phyloP scores from a whole-genome alignment of 23 tunicate genomes.

The Trididemnum miniatum region DNA sequence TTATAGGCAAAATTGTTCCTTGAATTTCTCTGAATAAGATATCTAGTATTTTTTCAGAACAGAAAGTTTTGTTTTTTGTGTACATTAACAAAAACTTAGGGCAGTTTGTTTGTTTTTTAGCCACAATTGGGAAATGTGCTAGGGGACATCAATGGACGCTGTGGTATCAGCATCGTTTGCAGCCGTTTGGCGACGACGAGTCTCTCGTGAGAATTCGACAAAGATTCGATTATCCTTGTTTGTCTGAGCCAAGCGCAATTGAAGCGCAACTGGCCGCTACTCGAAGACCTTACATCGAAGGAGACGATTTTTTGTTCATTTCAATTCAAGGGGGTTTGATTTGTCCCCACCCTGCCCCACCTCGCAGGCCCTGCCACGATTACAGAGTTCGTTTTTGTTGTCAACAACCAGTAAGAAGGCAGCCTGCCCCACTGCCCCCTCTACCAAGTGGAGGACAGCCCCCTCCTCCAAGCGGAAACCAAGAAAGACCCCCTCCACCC shows the following conservation, averaged over 20 bases:
- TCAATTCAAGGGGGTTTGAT: slow-evolving; percentile 7
- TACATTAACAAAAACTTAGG: too few relatives aligned
- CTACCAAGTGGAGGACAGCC: neutral
- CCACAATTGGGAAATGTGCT: slow-evolving; percentile 8
- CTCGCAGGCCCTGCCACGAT: neutral
- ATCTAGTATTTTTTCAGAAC: too few relatives aligned
- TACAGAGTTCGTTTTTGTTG: slow-evolving; percentile 37
- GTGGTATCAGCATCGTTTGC: neutral
- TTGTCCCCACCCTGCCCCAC: neutral
- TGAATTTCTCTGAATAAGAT: too few relatives aligned
- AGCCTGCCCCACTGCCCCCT: neutral
- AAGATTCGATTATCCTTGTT: neutral
- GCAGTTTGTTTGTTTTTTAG: slow-evolving; percentile 8
- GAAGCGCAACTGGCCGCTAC: slow-evolving; percentile 29
- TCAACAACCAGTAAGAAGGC: slow-evolving; percentile 13
- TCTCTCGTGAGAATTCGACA: neutral
- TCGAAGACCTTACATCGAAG: slow-evolving; percentile 29
- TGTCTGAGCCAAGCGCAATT: slow-evolving; percentile 28
- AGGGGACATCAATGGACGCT: slow-evolving; percentile 17
- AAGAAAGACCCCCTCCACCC: neutral
- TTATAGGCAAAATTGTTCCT: too few relatives aligned
- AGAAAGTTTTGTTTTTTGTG: too few relatives aligned
- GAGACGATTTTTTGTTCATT: neutral
- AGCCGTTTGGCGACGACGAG: slow-evolving; percentile 1
- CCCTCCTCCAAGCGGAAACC: neutral